Evolutionary conservation across 2,888 invertebrate species (phyloP).

Genomic region (Phorcus lineatus): DNA sequence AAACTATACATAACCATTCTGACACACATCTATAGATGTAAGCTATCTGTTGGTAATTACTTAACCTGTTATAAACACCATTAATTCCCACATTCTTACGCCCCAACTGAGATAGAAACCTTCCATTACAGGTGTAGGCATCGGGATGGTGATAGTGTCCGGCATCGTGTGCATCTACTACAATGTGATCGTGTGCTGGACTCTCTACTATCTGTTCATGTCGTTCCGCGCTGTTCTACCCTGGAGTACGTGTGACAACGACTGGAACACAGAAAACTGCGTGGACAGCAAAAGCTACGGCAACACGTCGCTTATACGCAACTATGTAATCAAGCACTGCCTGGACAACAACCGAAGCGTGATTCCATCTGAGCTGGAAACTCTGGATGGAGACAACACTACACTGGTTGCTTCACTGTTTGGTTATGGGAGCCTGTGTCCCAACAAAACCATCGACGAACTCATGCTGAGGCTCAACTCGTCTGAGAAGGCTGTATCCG

Average conservation of each 20-base stretch:
- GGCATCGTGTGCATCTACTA: constrained; percentile 76
- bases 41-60: too few species aligned
- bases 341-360: neutral
- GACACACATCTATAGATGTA: too few species aligned
- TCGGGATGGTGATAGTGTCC: constrained; percentile 75
- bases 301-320: constrained; percentile 6
- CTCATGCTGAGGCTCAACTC: constrained; percentile 23
- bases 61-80: too few species aligned
- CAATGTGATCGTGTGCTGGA: constrained; percentile 76
- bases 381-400: neutral
- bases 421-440: neutral
- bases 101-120: neutral
- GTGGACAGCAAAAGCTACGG: constrained; percentile 34
- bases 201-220: constrained; percentile 74
- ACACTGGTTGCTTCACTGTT: neutral
- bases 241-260: constrained; percentile 74
- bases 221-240: constrained; percentile 73
- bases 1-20: too few species aligned
- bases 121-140: constrained; percentile 72
- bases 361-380: neutral
- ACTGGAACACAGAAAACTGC: constrained; percentile 72
- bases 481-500: constrained; percentile 41
- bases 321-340: neutral
- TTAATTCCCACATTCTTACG: too few species aligned
- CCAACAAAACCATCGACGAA: neutral